Percentiles rank a stretch among this genome's conserved stretches.
These are phyloP conservation scores for Dicerorhinus sumatrensis DNA, from an alignment of 2,113 vertebrate species.

Conservation along the genomic window DNA sequence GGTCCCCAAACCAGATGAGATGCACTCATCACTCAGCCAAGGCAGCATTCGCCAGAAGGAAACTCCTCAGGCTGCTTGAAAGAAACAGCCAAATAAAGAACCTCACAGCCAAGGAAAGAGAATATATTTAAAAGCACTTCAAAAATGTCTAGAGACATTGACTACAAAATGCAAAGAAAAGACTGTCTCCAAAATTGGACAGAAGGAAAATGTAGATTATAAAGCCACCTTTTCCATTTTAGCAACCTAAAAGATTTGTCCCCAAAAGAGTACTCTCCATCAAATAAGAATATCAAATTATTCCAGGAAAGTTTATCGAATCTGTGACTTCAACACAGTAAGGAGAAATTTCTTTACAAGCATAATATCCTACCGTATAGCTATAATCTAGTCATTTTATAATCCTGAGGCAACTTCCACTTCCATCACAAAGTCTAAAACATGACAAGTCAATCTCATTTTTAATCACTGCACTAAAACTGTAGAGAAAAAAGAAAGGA, in stretches of 20 bases:
- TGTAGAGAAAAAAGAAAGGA: neutral
- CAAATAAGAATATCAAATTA: neutral
- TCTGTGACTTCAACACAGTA: neutral
- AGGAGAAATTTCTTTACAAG: neutral
- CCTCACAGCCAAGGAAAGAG: constrained; percentile 24
- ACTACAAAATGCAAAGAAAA: constrained; percentile 2
- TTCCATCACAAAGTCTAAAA: neutral
- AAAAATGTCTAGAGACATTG: constrained; percentile 8
- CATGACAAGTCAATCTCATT: neutral
- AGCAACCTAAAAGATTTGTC: neutral
- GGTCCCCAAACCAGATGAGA: neutral
- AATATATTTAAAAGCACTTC: constrained; percentile 10
- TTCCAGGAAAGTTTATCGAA: neutral
- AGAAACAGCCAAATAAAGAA: constrained; percentile 37
- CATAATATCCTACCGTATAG: neutral
- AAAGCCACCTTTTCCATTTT: neutral
- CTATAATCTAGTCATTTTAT: neutral
- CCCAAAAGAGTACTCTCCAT: neutral
- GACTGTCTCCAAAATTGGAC: neutral
- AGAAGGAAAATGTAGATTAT: neutral
- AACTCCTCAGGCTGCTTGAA: neutral
- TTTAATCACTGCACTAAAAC: neutral
- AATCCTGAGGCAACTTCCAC: neutral
- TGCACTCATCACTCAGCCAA: neutral
- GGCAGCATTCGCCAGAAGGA: neutral